Base-by-base conservation (phyloP, 2,888 invertebrate species). In the Fabriciana adippe region DNA sequence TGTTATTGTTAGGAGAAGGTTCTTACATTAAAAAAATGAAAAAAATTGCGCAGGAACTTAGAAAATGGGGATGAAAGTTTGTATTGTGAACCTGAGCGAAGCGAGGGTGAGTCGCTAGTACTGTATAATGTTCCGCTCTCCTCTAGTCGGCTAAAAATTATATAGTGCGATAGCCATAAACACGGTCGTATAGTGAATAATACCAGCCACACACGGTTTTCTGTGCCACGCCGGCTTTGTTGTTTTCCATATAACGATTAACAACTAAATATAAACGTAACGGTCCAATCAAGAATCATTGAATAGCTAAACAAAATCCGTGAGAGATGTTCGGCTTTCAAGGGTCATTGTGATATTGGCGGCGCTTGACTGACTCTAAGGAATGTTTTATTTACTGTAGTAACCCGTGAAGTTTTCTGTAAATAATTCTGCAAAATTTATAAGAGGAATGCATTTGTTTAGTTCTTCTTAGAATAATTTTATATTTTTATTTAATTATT, bases 301-400 rank as follows among this genome's bases (percentile, higher is more conserved):
- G 26, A 48, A 59, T 6, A 26, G 11, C 26, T 31, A 18, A 61
- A 61, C 51, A 61, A 41, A 51, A 41, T 53, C 50, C 35, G 51
- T 53, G 61, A 51, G 53, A 61, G 61, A 61, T 61, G 61, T 61
- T 41, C 61, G 18, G 51, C 18, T 53, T 61, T 61, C 51, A 61
- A 61, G 61, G 53, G 61, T 53, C 61, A 61, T 61, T 61, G 61
- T 61, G 53, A 53, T 53, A 61, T 61, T 61, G 51, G 51, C 61
- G 41, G 41, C 61, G 61, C 35, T 53, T 53, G 61, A 53, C 61
- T 53, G 51, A 53, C 61, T 53, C 53, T 61, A 11, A 48, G 61
- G 61, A 41, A 61, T 61, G 60, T 53, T 55, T 56, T 60, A 68
- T 66, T 71, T 71, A 60, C 48, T 62, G 54, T 59, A 63, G 63